A percentile compares a stretch with the other conserved stretches of the same genome.
Conservation (phyloP, 2,888 invertebrate species). For the Endotricha flammealis region DNA sequence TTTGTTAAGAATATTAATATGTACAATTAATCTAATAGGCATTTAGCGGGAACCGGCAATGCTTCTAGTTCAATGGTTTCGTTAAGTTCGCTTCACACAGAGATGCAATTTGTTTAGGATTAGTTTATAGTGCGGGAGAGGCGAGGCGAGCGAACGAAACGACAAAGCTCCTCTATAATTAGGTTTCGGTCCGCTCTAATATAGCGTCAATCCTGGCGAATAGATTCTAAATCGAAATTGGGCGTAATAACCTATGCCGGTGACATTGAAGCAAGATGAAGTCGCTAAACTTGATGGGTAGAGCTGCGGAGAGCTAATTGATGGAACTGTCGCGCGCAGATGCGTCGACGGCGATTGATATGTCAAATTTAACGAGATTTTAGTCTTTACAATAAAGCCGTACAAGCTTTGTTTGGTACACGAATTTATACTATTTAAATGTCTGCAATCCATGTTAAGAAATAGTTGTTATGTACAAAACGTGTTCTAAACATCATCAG, state of each 20-base stretch:
- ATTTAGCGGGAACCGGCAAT: constrained; percentile 1
- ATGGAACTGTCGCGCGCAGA: neutral
- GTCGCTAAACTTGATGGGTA: neutral
- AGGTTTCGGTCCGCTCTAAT: neutral
- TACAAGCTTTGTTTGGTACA: too few species aligned
- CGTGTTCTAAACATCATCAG: too few species aligned
- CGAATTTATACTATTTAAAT: too few species aligned
- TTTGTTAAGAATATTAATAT: too few species aligned
- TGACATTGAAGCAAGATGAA: neutral
- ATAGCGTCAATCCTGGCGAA: neutral
- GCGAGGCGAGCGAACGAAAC: neutral
- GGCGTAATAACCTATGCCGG: neutral
- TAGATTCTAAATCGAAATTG: neutral
- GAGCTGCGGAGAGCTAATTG: neutral
- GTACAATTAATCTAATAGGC: too few species aligned
- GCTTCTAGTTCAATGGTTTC: constrained; percentile 8
- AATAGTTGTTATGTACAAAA: too few species aligned
- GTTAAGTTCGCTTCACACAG: constrained; percentile 1
- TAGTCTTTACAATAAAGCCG: too few species aligned
- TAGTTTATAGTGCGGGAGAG: neutral
- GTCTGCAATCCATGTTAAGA: too few species aligned
- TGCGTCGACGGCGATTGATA: neutral
- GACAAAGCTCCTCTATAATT: neutral
- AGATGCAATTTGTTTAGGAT: neutral
- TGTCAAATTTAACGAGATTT: neutral